These are phyloP conservation scores for Zhuqinia jingwanae DNA, from an alignment of 2,888 invertebrate species.

Conservation along the genomic window DNA sequence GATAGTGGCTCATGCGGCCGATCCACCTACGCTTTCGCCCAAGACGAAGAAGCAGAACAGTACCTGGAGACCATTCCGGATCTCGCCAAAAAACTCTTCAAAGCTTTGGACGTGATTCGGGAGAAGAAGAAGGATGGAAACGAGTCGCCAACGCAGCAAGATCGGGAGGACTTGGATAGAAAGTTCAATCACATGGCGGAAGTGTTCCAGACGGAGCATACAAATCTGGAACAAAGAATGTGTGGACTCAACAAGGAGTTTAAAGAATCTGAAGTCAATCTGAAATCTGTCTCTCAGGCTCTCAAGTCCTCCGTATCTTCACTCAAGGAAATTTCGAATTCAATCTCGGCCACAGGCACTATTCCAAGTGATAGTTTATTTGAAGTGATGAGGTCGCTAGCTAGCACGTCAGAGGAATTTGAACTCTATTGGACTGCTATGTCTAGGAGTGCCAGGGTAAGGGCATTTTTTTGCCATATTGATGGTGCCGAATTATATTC, in stretches of 20 bases:
- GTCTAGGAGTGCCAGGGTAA: slow-evolving; percentile 75
- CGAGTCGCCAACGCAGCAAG: slow-evolving; percentile 48
- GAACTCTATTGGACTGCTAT: slow-evolving; percentile 70
- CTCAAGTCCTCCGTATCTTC: slow-evolving; percentile 70
- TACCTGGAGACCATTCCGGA: slow-evolving; percentile 77
- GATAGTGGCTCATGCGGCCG: slow-evolving; percentile 51
- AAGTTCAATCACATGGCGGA: slow-evolving; percentile 77
- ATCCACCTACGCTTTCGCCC: slow-evolving; percentile 62
- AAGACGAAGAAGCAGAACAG: slow-evolving; percentile 78
- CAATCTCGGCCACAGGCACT: slow-evolving; percentile 36
- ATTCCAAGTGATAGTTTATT: slow-evolving; percentile 65
- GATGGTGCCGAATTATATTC: too few relatives aligned
- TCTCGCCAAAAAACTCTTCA: slow-evolving; percentile 75
- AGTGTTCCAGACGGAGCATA: slow-evolving; percentile 77
- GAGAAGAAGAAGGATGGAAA: slow-evolving; percentile 34
- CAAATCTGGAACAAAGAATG: slow-evolving; percentile 69
- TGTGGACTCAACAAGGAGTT: slow-evolving; percentile 68
- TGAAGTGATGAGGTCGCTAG: slow-evolving; percentile 67
- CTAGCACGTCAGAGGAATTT: slow-evolving; percentile 73
- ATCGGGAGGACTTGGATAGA: slow-evolving; percentile 67
- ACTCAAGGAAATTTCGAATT: slow-evolving; percentile 66
- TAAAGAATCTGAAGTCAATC: slow-evolving; percentile 72
- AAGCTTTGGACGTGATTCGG: slow-evolving; percentile 72
- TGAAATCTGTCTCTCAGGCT: slow-evolving; percentile 71
- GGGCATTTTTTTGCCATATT: not conserved